These are phyloP conservation scores for Synergus laeviventris DNA, from an alignment of 2,888 invertebrate species.

Conservation along the genomic window DNA sequence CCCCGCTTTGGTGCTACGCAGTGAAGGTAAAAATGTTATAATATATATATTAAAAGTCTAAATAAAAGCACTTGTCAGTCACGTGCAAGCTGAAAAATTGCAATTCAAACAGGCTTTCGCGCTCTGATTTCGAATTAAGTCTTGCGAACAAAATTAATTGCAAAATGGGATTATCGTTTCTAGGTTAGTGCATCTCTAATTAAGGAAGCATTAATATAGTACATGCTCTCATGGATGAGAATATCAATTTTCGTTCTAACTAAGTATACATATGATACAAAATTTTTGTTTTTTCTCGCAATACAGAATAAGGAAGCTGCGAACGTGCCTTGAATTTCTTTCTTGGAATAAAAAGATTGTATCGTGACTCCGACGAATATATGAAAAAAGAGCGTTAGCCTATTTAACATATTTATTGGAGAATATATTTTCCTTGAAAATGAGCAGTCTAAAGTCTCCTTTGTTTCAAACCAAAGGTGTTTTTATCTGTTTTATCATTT, in stretches of 20 bases:
- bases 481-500: neutral
- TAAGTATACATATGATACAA: no score
- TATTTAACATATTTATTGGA: neutral
- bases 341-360: neutral
- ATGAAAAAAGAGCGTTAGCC: neutral
- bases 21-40: constrained; percentile 79
- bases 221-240: neutral
- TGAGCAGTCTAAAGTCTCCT: neutral
- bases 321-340: neutral
- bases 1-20: constrained; percentile 91
- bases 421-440: neutral
- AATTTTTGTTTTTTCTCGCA: no score
- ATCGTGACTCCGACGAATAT: neutral
- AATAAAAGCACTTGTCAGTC: neutral
- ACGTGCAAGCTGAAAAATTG: neutral
- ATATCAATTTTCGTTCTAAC: no score
- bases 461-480: neutral
- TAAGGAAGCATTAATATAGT: neutral
- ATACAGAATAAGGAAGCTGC: neutral
- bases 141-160: neutral
- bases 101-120: neutral
- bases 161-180: constrained; percentile 1
- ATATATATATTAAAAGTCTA: constrained; percentile 10
- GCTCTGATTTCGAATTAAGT: neutral
- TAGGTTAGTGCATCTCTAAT: neutral